Base-by-base conservation (phyloP, 2,888 invertebrate species). In the Lepidochrysops patricia region DNA sequence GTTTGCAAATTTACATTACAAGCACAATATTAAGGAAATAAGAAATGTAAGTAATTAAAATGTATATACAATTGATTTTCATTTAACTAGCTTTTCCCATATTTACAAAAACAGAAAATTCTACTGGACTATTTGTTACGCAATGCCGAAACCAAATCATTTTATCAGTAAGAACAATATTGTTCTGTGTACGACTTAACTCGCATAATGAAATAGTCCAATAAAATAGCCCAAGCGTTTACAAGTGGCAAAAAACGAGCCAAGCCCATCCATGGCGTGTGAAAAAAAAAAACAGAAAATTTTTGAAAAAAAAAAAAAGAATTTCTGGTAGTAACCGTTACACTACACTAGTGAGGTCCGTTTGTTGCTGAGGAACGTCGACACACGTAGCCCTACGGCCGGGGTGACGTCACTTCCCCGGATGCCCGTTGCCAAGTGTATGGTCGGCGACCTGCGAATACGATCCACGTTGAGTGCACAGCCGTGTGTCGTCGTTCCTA, bases 401-500 rank as follows among this genome's bases (percentile, higher is more conserved):
- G 71, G 69, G 67, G 70, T 74, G 75, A 68, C 73, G 75, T 87
- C 85, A 85, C 84, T 84, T 83, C 76, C 72, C 74, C 73, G 76
- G 71, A 72, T 84, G 84, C 70, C 85, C 85, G 79, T 84, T 87
- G 74, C 83, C 84, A 76, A 77, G 64, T 64, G 79, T 70, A 68
- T 83, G 58, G 58, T 58, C 82, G 76, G 72, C 80, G 73, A 87
- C 87, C 87, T 88, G 87, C 72, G 63, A 84, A 86, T 81, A 77
- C 77, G 80, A 79, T 74, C 77, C 76, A 73, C 76, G 73, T 75
- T 81, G 75, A 82, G 80, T 80, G 76, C 80, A 74, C 81, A 80
- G 80, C 83, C 82, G 86, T 88, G 88, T 88, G 88, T 86, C 88
- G 88, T 82, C 87, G 88, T 86, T 82, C 87, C 86, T 82, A 80